Percentiles rank a stretch among this genome's conserved stretches.
These are phyloP conservation scores for Rhea pennata DNA, from an alignment of 2,113 vertebrate genomes.

Conservation along the genomic window DNA sequence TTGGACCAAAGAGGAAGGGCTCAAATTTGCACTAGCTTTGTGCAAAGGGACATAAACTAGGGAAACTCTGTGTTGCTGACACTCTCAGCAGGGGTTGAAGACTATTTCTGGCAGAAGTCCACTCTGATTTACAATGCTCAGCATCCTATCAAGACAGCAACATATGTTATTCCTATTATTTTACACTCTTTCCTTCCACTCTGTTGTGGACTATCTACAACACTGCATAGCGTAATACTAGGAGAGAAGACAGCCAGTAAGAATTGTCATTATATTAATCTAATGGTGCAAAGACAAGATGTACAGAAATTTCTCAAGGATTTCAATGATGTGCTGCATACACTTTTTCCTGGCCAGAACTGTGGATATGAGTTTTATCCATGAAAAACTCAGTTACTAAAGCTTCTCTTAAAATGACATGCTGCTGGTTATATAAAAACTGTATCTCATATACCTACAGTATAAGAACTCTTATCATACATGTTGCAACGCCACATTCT, in stretches of 20 bases:
- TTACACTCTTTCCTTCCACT: conserved; percentile 30
- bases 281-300: background rate
- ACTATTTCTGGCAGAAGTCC: conserved; percentile 45
- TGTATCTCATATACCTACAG: background rate
- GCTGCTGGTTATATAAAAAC: background rate
- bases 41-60: conserved; percentile 26
- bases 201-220: background rate
- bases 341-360: background rate
- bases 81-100: conserved; percentile 45
- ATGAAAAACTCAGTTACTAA: background rate
- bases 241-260: background rate
- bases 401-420: background rate
- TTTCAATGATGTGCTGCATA: background rate
- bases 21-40: conserved; percentile 24
- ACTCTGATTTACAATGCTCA: conserved; percentile 53
- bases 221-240: background rate
- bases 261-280: background rate
- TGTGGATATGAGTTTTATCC: background rate
- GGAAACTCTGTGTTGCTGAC: conserved; percentile 23
- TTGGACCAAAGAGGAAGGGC: background rate
- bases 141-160: conserved; percentile 48
- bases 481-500: background rate
- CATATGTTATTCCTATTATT: conserved; percentile 50
- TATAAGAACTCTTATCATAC: no score
- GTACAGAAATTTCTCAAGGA: background rate